Evolutionary conservation across 1,140 invertebrate genomes (phyloP).

Genomic region (Orchestia grillus): DNA sequence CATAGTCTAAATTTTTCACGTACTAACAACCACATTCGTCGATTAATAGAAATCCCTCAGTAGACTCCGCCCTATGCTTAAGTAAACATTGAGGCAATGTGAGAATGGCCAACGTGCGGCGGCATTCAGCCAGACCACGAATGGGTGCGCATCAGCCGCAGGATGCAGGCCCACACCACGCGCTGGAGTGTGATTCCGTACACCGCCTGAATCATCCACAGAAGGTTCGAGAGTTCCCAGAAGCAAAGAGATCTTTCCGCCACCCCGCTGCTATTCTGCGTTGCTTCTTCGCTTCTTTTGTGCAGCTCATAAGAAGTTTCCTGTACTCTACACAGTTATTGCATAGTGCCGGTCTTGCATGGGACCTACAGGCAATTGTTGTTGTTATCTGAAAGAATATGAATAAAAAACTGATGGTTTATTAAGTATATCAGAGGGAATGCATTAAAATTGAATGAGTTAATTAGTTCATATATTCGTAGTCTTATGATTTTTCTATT

Average conservation of each 20-base stretch:
- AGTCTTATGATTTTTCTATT: not conserved
- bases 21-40: not conserved
- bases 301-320: not conserved
- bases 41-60: not conserved
- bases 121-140: not conserved
- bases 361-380: too few relatives aligned
- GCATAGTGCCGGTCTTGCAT: not conserved
- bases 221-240: constrained; percentile 6
- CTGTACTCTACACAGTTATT: not conserved
- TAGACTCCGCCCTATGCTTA: not conserved
- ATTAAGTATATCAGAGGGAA: too few relatives aligned
- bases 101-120: not conserved
- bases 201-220: not conserved
- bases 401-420: too few relatives aligned
- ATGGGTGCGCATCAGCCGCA: not conserved
- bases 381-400: too few relatives aligned
- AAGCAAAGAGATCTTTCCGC: not conserved
- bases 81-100: not conserved
- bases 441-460: not conserved
- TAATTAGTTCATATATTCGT: not conserved
- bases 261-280: not conserved
- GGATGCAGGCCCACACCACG: not conserved
- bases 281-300: not conserved
- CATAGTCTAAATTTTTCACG: not conserved
- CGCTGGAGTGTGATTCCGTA: not conserved